Base-by-base conservation (phyloP, 2,888 invertebrate species). In the Limenitis camilla region DNA sequence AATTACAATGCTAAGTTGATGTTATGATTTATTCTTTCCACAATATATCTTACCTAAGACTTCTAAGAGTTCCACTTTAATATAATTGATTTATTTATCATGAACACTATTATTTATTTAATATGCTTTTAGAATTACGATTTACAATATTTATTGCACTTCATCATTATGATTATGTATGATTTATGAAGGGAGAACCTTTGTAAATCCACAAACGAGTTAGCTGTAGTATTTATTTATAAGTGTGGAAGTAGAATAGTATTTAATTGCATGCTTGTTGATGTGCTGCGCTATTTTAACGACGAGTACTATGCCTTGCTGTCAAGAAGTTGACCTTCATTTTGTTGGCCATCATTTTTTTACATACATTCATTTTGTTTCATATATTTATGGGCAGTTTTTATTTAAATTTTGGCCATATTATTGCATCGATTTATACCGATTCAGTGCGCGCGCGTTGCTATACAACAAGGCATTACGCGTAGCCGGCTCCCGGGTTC, bases 311-410 rank as follows among this genome's bases (percentile, higher is more conserved):
- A 82, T 88, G 88, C 88, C 88, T 88, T 89, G 91, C 91, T 92
- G 92, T 94, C 93, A 94, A 94, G 94, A 94, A 95, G 94, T 95
- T 95, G 94, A 95, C 94, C 94, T 93, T 94, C 94, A 94, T 94
- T 94, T 93, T 91, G 92, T 93, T 92, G 92, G 93, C 93, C 92
- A 92, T 92, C 92, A 92, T 55, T 92, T 91, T 91, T 90, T 91
- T 90, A 88, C 90, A 88, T 89, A 82, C 84, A 85, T 86, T 78
- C 78, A 78, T 86, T 83, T 84, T 78, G 76, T 86, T 85, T 85
- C 75, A 81, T 80, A 78, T 85, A 80, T 87, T 81, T 83, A 45
- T 82, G 84, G 80, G 79, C 85, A 83, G 72, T 73, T 74, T 74
- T 74, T 77, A 76, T 76, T 77, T 75, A 68, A 78, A 74, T 69